phyloP scores from a whole-genome alignment of 2,113 vertebrate genomes.

The Falco punctatus region DNA sequence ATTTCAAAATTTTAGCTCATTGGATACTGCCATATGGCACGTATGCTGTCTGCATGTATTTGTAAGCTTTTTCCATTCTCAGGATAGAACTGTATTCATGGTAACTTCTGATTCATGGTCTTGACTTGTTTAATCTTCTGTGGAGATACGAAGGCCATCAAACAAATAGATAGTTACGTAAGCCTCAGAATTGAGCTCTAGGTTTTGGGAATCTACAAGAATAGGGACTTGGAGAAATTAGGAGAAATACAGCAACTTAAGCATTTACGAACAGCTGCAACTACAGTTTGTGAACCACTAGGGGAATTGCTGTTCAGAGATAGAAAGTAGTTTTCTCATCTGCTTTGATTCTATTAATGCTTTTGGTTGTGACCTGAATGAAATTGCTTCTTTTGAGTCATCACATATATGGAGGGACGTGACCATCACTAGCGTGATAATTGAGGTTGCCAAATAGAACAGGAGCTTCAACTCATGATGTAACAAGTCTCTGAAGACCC shows the following conservation, averaged over 20 bases:
- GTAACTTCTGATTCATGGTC: neutral
- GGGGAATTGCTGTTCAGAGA: neutral
- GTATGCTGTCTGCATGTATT: neutral
- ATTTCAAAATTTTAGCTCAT: neutral
- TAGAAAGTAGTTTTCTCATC: neutral
- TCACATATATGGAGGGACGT: neutral
- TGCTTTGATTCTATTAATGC: neutral
- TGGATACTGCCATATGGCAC: neutral
- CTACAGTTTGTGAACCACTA: neutral
- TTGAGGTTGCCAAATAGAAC: neutral
- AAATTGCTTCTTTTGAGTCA: neutral
- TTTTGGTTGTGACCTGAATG: neutral
- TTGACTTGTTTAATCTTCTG: neutral
- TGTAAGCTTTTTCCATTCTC: neutral
- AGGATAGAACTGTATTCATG: neutral
- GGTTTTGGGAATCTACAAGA: neutral
- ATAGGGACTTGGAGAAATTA: neutral
- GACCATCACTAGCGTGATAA: neutral
- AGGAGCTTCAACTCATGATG: neutral
- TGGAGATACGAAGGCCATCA: neutral
- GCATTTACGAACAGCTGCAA: neutral
- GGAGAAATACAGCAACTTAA: neutral
- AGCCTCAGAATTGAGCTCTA: neutral
- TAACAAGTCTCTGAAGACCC: neutral
- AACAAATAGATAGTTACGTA: neutral